These are phyloP conservation scores for Amphiprion percula DNA, from an alignment of 2,113 vertebrate species.

Conservation along the genomic window DNA sequence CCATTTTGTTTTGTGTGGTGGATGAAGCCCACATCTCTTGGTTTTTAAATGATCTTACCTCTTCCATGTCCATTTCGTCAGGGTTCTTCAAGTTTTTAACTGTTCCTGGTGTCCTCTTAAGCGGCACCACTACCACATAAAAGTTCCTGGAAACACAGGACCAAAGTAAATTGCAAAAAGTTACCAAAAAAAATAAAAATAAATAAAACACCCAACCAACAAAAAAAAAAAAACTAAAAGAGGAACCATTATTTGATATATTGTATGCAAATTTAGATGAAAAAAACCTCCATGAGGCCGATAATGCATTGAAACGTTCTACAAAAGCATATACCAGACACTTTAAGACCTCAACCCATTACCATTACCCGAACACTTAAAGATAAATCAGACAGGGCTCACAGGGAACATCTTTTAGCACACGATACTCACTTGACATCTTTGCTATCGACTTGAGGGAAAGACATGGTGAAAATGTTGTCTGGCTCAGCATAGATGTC, in stretches of 20 bases:
- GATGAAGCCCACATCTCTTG: not conserved
- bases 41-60: slow-evolving; percentile 81
- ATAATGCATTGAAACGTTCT: not conserved
- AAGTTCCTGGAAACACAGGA: slow-evolving; percentile 84
- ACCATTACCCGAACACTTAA: not conserved
- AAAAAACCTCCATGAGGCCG: not conserved
- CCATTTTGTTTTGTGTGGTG: not conserved
- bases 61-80: slow-evolving; percentile 96
- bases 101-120: slow-evolving; percentile 88
- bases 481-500: slow-evolving; percentile 89
- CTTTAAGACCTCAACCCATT: slow-evolving; percentile 2
- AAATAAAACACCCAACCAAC: too few species aligned
- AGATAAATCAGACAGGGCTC: not conserved
- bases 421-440: slow-evolving; percentile 89
- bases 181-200: not conserved
- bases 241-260: not conserved
- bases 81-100: slow-evolving; percentile 89
- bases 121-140: slow-evolving; percentile 94
- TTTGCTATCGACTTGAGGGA: slow-evolving; percentile 87
- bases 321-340: not conserved
- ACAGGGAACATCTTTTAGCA: not conserved
- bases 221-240: not conserved
- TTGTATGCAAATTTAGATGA: not conserved
- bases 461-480: slow-evolving; percentile 88
- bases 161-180: not conserved